Evolutionary conservation across 2,113 vertebrate genomes (phyloP).

Genomic region (Prochilodus magdalenae): DNA sequence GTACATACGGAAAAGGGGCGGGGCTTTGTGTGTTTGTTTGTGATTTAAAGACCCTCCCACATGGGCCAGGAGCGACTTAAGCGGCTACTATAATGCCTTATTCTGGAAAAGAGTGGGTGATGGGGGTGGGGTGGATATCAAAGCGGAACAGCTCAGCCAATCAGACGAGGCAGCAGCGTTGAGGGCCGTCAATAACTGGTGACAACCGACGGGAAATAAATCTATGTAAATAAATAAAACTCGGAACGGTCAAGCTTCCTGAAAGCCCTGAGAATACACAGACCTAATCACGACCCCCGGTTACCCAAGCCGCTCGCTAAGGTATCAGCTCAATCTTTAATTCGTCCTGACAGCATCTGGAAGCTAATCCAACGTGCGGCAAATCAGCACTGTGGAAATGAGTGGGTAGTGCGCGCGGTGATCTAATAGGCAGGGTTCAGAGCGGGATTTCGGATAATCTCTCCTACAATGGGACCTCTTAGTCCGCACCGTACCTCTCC

Average conservation of each 20-base stretch:
- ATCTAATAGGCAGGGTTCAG: conserved; percentile 30
- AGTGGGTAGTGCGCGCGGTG: conserved; percentile 10
- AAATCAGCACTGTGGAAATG: not conserved
- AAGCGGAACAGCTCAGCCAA: conserved; percentile 7
- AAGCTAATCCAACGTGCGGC: too few relatives aligned
- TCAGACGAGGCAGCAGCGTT: not conserved
- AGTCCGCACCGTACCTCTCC: conserved; percentile 64
- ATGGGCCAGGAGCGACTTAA: conserved; percentile 48
- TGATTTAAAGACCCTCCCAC: conserved; percentile 61
- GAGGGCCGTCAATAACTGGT: not conserved
- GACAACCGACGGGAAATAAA: not conserved
- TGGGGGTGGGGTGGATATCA: conserved; percentile 7
- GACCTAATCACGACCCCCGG: conserved; percentile 25
- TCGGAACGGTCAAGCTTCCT: not conserved
- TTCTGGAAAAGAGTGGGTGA: conserved; percentile 39
- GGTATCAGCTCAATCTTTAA: not conserved
- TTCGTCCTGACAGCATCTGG: not conserved
- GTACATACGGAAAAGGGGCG: conserved; percentile 12
- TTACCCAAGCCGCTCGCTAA: conserved; percentile 10
- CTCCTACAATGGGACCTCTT: conserved; percentile 56
- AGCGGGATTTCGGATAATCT: conserved; percentile 54
- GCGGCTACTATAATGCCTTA: conserved; percentile 31
- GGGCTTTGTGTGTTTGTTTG: conserved; percentile 63
- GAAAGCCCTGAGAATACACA: not conserved
- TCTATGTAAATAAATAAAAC: conserved; percentile 10